Evolutionary conservation across 2,113 vertebrate species (phyloP), one percentile per base, ranked within the genome.

Genomic region (Nymphicus hollandicus): DNA sequence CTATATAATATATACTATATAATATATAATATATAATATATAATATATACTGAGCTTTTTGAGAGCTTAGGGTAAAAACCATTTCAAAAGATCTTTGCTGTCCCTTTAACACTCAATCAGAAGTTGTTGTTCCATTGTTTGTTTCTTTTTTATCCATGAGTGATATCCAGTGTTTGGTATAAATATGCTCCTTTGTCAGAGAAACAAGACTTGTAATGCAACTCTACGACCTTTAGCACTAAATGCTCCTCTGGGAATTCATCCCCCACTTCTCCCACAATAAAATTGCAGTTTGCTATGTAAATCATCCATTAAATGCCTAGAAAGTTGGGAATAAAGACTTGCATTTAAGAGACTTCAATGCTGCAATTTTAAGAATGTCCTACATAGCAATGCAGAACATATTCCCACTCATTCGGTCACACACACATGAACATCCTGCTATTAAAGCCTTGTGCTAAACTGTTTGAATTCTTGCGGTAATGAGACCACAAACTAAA

Each of bases 201-300:
- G 72, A 72, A 78, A 69, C 66, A 81, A 88, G 81, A 17, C 50
- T 83, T 4, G 5, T 33, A 18, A 53, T 50, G 47, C 86, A 63
- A 77, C 85, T 80, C n/a, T 6, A 7, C 27, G 81, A 31, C 92
- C 91, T 96, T 91, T 81, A 80, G 41, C 70, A 39, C 79, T 49
- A 49, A 87, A 1, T 9, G 50, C 58, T 83, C 58, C 63, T 82
- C 72, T 49, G 91, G 76, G 93, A 94, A 82, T 95, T 86, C 86
- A 31, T 49, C 77, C 88, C 74, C 87, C 91, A 47, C 73, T 53
- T 92, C 82, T 95, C 94, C 91, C 96, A 92, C 88, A 85, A 17
- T 11, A 46, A 47, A 35, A 37, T 13, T 74, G 31, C 31, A 31
- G 39, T 81, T 96, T 70, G 27, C 50, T 33, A 2, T 74, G 58